These are phyloP conservation scores for Dipus sagitta DNA, from an alignment of 2,797 vertebrate genomes.

Conservation along the genomic window DNA sequence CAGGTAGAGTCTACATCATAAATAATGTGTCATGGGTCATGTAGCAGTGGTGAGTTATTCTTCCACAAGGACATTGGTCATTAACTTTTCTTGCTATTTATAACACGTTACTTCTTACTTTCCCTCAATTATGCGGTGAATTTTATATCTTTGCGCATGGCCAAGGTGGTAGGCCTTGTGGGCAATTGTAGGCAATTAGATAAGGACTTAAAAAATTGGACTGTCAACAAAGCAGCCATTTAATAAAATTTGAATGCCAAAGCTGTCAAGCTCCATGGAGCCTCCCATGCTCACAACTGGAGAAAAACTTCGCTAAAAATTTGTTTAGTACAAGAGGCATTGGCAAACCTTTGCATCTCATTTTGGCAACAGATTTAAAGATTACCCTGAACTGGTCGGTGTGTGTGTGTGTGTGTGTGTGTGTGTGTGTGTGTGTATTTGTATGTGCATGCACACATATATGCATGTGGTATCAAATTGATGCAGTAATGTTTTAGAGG, in stretches of 20 bases:
- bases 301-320: not conserved
- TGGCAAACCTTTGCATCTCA: not conserved
- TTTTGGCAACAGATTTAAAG: constrained; percentile 32
- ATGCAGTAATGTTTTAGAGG: not conserved
- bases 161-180: constrained; percentile 4
- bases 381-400: not conserved
- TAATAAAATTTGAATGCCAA: constrained; percentile 71
- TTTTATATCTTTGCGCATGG: constrained; percentile 42
- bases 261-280: constrained; percentile 25
- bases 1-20: not conserved
- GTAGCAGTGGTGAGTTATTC: constrained; percentile 35
- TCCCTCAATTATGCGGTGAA: constrained; percentile 44
- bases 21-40: not conserved
- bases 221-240: constrained; percentile 57
- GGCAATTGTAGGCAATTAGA: constrained; percentile 60
- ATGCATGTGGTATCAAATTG: not conserved
- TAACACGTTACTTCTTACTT: constrained; percentile 57
- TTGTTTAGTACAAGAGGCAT: not conserved
- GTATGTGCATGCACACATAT: no score
- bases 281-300: not conserved
- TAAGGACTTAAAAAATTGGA: constrained; percentile 66
- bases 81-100: constrained; percentile 56
- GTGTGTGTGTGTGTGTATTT: no score
- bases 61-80: not conserved
- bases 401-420: no score